These are phyloP conservation scores for Penaeus vannamei DNA, from an alignment of 1,140 invertebrate genomes.

Conservation along the genomic window DNA sequence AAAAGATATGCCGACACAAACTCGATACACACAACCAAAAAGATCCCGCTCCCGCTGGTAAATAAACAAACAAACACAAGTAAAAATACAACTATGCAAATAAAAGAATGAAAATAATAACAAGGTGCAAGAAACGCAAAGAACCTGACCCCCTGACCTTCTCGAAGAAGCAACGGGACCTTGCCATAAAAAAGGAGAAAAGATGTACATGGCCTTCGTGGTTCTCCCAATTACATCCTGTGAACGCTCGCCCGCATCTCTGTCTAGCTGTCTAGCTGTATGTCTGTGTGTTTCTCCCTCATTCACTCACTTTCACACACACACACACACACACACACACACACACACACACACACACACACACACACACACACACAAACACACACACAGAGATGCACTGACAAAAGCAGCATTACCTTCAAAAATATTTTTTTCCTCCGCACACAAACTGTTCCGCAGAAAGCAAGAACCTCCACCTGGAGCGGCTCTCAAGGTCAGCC, in stretches of 20 bases:
- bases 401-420: neutral
- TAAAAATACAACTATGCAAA: neutral
- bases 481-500: too few relatives aligned
- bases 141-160: neutral
- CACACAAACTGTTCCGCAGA: too few relatives aligned
- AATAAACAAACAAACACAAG: neutral
- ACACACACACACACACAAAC: neutral
- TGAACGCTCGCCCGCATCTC: neutral
- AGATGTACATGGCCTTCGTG: neutral
- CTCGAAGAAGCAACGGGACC: neutral
- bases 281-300: too few relatives aligned
- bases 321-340: constrained; percentile 11
- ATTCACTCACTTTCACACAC: too few relatives aligned
- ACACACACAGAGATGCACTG: neutral
- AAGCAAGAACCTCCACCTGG: too few relatives aligned
- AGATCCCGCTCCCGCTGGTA: too few relatives aligned
- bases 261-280: too few relatives aligned
- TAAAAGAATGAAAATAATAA: neutral
- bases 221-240: too few relatives aligned
- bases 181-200: neutral
- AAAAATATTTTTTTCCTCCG: too few relatives aligned
- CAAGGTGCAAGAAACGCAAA: neutral
- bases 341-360: neutral
- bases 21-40: too few relatives aligned
- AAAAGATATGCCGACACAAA: too few relatives aligned